Evolutionary conservation across 2,888 invertebrate species (phyloP), one percentile per base, ranked within the genome.

Genomic region (Electrophaes corylata): DNA sequence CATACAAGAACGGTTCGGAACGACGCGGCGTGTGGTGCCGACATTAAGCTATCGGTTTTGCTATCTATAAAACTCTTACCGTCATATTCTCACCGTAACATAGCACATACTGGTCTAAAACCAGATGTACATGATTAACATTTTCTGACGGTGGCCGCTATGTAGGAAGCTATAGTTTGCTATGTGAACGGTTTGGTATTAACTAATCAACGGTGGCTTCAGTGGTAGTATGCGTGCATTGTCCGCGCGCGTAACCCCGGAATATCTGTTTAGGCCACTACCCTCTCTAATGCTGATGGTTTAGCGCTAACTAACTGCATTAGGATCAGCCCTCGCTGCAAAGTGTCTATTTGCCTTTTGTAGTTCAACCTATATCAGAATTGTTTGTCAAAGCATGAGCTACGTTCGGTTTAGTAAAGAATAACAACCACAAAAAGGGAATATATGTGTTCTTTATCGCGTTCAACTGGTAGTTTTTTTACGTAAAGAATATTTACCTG

Each of bases 231-330:
- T 88, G 88, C 83, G 78, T 82, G 84, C 84, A 91, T 91, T 91
- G 91, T 91, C 85, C 88, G 81, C 73, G 88, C 80, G 69, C 89
- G 88, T 78, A 83, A 81, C 85, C 79, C 90, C 85, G 91, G 91
- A 91, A 91, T 91, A 91, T 91, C 91, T 89, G 90, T 87, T 88
- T 89, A 88, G 90, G 88, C 90, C 91, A 88, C 81, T 86, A 85
- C 83, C 85, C 83, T 82, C 78, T 77, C 87, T 83, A 87, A 88
- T 89, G 88, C 82, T 82, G 81, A 81, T 83, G 76, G 84, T 82
- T 49, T 84, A 79, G 72, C 81, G 83, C 75, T 82, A 84, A 85
- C 83, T 79, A 77, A 76, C 81, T 81, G 75, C 79, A 77, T 81
- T 81, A 78, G 79, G 80, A 83, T 78, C 75, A 76, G 37, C 37